phyloP scores from a whole-genome alignment of 23 tunicate species.

The Trididemnum nubilum region DNA sequence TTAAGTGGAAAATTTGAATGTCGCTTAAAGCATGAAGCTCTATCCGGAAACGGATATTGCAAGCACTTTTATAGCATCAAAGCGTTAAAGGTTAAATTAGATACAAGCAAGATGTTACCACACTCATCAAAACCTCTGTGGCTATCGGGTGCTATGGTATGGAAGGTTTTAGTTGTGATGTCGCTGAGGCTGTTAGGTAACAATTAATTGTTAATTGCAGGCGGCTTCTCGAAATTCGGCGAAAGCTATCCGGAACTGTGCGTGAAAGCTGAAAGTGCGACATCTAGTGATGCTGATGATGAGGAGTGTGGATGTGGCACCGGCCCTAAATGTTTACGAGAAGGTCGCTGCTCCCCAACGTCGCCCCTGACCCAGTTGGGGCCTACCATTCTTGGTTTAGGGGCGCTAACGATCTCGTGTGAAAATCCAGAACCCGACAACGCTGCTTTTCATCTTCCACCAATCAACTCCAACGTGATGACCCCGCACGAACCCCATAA shows the following conservation, averaged over 20 bases:
- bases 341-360: slow-evolving; percentile 47
- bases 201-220: slow-evolving; percentile 23
- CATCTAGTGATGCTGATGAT: slow-evolving; percentile 58
- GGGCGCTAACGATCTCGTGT: slow-evolving; percentile 54
- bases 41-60: too few species aligned
- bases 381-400: slow-evolving; percentile 50
- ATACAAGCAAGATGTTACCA: too few species aligned
- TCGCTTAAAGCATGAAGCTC: too few species aligned
- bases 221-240: slow-evolving; percentile 65
- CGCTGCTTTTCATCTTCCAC: slow-evolving; percentile 8
- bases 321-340: slow-evolving; percentile 19
- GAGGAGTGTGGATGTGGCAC: slow-evolving; percentile 63
- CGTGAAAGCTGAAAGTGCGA: slow-evolving; percentile 32
- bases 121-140: too few species aligned
- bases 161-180: too few species aligned
- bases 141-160: too few species aligned
- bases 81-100: too few species aligned
- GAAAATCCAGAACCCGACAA: slow-evolving; percentile 28
- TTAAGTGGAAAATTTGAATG: too few species aligned
- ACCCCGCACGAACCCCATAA: slow-evolving; percentile 45
- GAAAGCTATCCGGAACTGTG: slow-evolving; percentile 62
- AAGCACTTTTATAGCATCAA: too few species aligned
- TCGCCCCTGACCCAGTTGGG: slow-evolving; percentile 32
- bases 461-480: not conserved
- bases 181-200: too few species aligned